These are phyloP conservation scores for Neoniphon sammara DNA, from an alignment of 2,797 vertebrate genomes.

Conservation along the genomic window DNA sequence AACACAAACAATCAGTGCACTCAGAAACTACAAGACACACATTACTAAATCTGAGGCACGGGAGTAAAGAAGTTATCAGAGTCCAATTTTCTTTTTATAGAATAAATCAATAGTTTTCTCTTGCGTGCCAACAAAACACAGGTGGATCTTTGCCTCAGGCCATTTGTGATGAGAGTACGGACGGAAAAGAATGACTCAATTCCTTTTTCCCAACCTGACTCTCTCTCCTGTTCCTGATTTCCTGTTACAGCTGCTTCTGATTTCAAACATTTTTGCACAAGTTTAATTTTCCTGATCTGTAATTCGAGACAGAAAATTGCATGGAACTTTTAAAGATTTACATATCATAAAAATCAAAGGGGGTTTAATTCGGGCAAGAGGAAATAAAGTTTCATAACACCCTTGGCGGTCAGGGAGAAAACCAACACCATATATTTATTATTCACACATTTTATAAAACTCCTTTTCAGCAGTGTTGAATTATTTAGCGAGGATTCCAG, in stretches of 20 bases:
- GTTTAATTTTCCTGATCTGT: slow-evolving; percentile 25
- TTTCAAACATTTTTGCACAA: background rate
- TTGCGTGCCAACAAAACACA: slow-evolving; percentile 22
- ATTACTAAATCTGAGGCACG: background rate
- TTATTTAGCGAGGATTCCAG: slow-evolving; percentile 83
- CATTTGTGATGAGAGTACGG: background rate
- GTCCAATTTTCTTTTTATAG: slow-evolving; percentile 20
- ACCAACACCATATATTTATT: slow-evolving; percentile 74
- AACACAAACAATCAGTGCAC: background rate
- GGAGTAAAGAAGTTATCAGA: slow-evolving; percentile 32
- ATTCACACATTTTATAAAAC: slow-evolving; percentile 80
- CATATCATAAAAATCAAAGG: slow-evolving; percentile 40
- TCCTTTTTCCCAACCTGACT: slow-evolving; percentile 7
- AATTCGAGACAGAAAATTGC: slow-evolving; percentile 1
- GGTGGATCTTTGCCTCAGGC: slow-evolving; percentile 42
- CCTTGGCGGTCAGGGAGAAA: slow-evolving; percentile 63
- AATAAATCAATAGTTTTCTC: slow-evolving; percentile 40
- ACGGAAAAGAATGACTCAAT: slow-evolving; percentile 31
- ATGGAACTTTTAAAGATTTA: slow-evolving; percentile 28
- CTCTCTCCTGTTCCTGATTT: background rate
- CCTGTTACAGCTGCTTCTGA: slow-evolving; percentile 2
- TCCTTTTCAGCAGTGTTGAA: slow-evolving; percentile 75
- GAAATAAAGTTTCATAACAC: slow-evolving; percentile 48
- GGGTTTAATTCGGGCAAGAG: slow-evolving; percentile 38
- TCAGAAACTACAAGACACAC: background rate